Percentiles rank a stretch among this genome's conserved stretches.
These are phyloP conservation scores for Lucilia sericata DNA, from an alignment of 1,140 invertebrate genomes.

Conservation along the genomic window DNA sequence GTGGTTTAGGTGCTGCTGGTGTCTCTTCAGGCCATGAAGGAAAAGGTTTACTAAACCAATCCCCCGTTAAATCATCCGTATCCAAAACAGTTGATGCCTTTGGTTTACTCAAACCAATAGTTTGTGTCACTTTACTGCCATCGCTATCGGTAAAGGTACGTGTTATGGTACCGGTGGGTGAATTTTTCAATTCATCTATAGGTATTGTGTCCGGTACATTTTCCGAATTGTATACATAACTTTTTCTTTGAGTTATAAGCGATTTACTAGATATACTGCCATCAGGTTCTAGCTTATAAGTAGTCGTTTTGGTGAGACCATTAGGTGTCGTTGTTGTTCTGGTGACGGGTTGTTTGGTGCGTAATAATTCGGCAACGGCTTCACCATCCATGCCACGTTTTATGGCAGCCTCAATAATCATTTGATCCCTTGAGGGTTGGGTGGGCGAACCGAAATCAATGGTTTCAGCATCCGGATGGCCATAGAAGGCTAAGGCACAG, in stretches of 20 bases:
- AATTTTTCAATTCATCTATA: not conserved
- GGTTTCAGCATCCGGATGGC: constrained; percentile 31
- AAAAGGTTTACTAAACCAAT: constrained; percentile 1
- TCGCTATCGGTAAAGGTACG: not conserved
- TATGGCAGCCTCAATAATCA: constrained; percentile 48
- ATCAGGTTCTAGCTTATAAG: constrained; percentile 2
- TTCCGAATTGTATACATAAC: not conserved
- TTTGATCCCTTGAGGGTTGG: constrained; percentile 42
- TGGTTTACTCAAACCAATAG: not conserved
- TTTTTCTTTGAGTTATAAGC: not conserved
- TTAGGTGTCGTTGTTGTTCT: not conserved
- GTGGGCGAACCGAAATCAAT: not conserved
- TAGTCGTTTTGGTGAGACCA: constrained; percentile 15
- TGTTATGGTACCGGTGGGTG: not conserved
- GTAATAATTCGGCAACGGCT: constrained; percentile 51
- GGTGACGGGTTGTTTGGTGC: constrained; percentile 51
- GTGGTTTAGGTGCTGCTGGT: not conserved
- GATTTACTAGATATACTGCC: constrained; percentile 22
- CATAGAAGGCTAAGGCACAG: not conserved
- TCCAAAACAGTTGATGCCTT: not conserved
- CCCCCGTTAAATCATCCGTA: not conserved
- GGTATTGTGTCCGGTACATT: not conserved
- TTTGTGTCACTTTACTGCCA: constrained; percentile 3
- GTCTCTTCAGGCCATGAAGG: not conserved
- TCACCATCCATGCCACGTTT: constrained; percentile 48